A percentile compares a stretch with the other conserved stretches of the same genome.
These are phyloP conservation scores for Xyliphius kryptos DNA, from an alignment of 2,113 vertebrate species.

Conservation along the genomic window DNA sequence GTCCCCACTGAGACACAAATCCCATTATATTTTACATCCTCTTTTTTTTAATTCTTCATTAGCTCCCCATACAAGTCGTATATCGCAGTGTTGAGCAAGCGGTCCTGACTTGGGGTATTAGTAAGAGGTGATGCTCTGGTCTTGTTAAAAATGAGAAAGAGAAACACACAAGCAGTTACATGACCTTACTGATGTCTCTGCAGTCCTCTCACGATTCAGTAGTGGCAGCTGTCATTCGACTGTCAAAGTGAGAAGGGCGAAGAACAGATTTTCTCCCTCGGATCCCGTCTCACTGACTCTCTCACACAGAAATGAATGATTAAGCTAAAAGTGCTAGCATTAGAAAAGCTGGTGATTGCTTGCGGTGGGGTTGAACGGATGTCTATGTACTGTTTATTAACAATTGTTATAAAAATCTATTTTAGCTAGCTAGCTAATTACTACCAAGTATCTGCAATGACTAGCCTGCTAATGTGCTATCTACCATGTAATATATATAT, in stretches of 20 bases:
- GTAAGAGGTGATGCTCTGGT: too few relatives aligned
- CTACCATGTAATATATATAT: neutral
- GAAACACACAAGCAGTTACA: conserved; percentile 9
- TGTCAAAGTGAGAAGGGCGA: conserved; percentile 11
- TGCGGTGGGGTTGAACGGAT: neutral
- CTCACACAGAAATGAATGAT: neutral
- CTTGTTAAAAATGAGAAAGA: neutral
- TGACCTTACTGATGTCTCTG: conserved; percentile 3
- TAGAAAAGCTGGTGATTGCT: neutral
- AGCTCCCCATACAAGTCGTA: too few relatives aligned
- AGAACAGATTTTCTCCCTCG: conserved; percentile 16
- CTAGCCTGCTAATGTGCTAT: neutral
- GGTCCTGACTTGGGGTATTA: too few relatives aligned
- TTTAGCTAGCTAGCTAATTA: neutral
- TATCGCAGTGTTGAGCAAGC: too few relatives aligned
- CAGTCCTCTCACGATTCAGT: conserved; percentile 5
- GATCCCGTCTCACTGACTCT: neutral
- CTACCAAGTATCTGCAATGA: neutral
- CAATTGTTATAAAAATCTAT: too few relatives aligned
- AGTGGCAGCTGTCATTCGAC: conserved; percentile 20
- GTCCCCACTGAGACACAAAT: too few relatives aligned
- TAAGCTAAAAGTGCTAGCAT: neutral
- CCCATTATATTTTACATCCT: too few relatives aligned
- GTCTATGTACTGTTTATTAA: neutral
- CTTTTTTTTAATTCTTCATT: too few relatives aligned